Conservation (phyloP, 2,113 vertebrate species). For the Hyperoodon ampullatus region DNA sequence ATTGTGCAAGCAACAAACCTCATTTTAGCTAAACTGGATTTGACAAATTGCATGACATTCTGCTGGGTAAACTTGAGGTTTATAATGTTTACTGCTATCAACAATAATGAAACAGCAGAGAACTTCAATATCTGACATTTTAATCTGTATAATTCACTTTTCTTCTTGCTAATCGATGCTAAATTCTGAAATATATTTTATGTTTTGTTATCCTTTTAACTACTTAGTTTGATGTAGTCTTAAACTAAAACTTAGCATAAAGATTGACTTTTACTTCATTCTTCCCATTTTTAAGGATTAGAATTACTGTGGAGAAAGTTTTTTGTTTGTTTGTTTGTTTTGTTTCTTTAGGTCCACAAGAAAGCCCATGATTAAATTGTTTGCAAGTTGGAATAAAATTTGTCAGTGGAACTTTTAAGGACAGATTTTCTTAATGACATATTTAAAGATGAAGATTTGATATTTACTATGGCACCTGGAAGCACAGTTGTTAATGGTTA, state of each 20-base stretch:
- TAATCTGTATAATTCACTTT: constrained; percentile 39
- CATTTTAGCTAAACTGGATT: constrained; percentile 59
- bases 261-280: constrained; percentile 17
- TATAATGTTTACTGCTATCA: constrained; percentile 68
- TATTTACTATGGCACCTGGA: constrained; percentile 58
- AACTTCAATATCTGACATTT: constrained; percentile 53
- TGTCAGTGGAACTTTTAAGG: constrained; percentile 66
- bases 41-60: constrained; percentile 65
- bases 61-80: constrained; percentile 60
- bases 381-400: constrained; percentile 71
- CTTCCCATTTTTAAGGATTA: constrained; percentile 41
- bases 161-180: constrained; percentile 58
- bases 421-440: constrained; percentile 55
- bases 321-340: background rate
- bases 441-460: constrained; percentile 70
- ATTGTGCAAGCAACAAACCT: constrained; percentile 47
- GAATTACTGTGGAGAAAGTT: constrained; percentile 55
- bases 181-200: constrained; percentile 58
- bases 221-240: constrained; percentile 43
- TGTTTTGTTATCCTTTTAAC: constrained; percentile 60
- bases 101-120: constrained; percentile 64
- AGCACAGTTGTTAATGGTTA: constrained; percentile 32
- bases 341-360: constrained; percentile 36
- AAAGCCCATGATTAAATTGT: constrained; percentile 62
- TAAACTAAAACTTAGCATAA: background rate